Percentiles rank a stretch among this genome's conserved stretches.
Evolutionary conservation across 1,140 invertebrate species (phyloP).

Genomic region (Eumaeus atala): DNA sequence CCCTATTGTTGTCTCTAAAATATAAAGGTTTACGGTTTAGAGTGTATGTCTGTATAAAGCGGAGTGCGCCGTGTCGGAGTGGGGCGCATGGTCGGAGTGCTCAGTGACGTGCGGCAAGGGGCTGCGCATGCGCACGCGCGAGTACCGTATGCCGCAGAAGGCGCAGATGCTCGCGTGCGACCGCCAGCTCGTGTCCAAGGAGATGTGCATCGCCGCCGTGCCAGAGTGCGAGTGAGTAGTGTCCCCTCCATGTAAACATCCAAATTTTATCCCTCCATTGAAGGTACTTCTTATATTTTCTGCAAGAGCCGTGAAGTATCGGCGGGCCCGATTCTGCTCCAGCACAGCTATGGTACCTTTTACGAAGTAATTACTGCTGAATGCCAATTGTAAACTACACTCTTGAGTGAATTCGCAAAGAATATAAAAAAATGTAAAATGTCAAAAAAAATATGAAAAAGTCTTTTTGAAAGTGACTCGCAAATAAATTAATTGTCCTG

Average conservation of each 20-base stretch:
- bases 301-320: no score
- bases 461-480: no score
- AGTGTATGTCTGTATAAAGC: conserved; percentile 69
- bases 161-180: conserved; percentile 86
- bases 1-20: no score
- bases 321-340: no score
- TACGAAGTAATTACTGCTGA: no score
- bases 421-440: no score
- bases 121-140: conserved; percentile 84
- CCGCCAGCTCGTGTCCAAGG: conserved; percentile 87
- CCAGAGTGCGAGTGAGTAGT: conserved; percentile 81
- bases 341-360: no score
- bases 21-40: not conserved
- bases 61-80: conserved; percentile 85
- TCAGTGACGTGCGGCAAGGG: conserved; percentile 93
- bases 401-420: not conserved
- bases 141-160: conserved; percentile 85
- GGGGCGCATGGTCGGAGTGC: conserved; percentile 85
- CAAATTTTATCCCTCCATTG: no score
- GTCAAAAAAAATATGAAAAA: no score
- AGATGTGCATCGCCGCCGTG: conserved; percentile 87
- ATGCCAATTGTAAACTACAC: not conserved
- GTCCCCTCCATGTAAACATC: not conserved
- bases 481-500: not conserved
- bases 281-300: no score